phyloP scores from a whole-genome alignment of 2,888 invertebrate species.

The Dusona sp. region DNA sequence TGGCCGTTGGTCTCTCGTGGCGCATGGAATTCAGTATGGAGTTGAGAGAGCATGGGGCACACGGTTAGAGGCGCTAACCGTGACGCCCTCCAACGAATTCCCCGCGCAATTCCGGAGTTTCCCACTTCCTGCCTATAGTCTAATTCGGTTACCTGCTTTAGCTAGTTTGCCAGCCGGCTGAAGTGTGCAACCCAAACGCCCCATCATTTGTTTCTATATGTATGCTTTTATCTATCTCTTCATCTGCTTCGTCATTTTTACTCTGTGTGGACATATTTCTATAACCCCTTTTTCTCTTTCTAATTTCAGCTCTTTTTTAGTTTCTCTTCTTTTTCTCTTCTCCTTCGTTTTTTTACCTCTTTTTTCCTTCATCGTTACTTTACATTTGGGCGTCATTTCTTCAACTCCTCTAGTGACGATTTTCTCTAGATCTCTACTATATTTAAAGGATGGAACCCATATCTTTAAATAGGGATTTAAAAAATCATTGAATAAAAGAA shows the following conservation, averaged over 20 bases:
- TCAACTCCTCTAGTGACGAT: neutral
- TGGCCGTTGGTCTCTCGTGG: slow-evolving; percentile 71
- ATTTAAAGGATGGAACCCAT: neutral
- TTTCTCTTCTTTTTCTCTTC: neutral
- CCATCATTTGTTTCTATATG: slow-evolving; percentile 33
- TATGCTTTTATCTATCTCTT: neutral
- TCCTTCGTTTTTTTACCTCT: neutral
- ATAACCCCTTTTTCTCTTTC: neutral
- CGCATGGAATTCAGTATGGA: slow-evolving; percentile 62
- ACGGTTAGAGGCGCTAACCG: slow-evolving; percentile 72
- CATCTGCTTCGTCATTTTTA: neutral
- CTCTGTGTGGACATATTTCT: neutral
- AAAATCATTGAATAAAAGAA: neutral
- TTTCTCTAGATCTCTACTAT: neutral
- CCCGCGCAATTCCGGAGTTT: slow-evolving; percentile 73
- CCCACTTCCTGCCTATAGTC: slow-evolving; percentile 75
- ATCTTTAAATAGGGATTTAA: neutral
- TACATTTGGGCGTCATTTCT: too few species aligned
- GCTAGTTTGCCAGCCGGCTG: slow-evolving; percentile 66
- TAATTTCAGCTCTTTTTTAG: neutral
- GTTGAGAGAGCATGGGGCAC: slow-evolving; percentile 37
- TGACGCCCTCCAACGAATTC: slow-evolving; percentile 76
- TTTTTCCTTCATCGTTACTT: neutral
- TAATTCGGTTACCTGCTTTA: slow-evolving; percentile 73
- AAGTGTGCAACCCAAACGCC: slow-evolving; percentile 49